phyloP scores from a whole-genome alignment of 2,797 vertebrate genomes.

The Scyliorhinus canicula region DNA sequence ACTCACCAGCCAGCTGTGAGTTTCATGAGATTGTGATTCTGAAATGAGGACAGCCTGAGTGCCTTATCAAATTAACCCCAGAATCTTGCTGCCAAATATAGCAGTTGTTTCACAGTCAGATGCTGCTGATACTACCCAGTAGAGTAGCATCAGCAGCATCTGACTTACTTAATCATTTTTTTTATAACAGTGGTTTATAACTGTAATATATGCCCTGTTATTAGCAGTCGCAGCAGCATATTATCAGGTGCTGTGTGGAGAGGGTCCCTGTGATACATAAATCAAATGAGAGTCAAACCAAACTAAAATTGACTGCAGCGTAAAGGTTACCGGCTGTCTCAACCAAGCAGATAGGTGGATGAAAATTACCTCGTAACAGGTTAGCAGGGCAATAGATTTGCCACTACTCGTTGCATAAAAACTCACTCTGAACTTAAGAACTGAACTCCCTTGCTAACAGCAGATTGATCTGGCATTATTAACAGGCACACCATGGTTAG shows the following conservation, averaged over 20 bases:
- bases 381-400: neutral
- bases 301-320: neutral
- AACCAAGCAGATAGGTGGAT: neutral
- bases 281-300: neutral
- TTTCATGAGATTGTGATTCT: neutral
- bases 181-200: neutral
- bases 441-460: neutral
- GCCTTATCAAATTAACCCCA: too few species aligned
- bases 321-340: neutral
- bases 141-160: neutral
- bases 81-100: neutral
- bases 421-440: neutral
- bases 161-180: neutral
- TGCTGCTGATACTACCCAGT: too few species aligned
- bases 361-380: neutral
- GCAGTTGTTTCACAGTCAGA: neutral
- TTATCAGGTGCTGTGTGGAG: neutral
- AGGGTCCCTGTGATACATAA: neutral
- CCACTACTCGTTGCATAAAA: constrained; percentile 14
- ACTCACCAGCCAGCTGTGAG: neutral
- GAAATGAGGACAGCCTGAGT: neutral
- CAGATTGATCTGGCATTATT: constrained; percentile 32
- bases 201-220: neutral
- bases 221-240: neutral
- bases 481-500: neutral